phyloP scores from a whole-genome alignment of 2,888 invertebrate genomes.

The Hemistola chrysoprasaria region DNA sequence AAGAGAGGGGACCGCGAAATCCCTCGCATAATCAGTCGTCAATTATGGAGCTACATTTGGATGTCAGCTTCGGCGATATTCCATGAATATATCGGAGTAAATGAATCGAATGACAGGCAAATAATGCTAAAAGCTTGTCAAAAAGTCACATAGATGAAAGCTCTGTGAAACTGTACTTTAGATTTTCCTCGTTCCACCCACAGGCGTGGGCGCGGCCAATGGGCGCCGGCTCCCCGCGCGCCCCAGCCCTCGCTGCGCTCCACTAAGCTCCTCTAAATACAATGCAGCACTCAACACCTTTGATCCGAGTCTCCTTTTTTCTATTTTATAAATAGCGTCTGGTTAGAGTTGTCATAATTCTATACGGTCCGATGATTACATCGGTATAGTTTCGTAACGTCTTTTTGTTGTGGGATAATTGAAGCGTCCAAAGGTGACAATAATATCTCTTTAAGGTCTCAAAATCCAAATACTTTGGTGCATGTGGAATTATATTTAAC shows the following conservation, averaged over 20 bases:
- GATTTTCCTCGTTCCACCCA: conserved; percentile 70
- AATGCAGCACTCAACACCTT: conserved; percentile 36
- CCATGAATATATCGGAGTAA: conserved; percentile 36
- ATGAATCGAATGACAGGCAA: conserved; percentile 60
- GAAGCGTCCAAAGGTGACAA: background rate
- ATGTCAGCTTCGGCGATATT: conserved; percentile 39
- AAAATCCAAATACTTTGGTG: no score
- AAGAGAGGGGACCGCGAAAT: conserved; percentile 42
- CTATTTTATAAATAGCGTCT: conserved; percentile 28
- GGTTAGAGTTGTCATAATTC: conserved; percentile 32
- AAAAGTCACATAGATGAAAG: conserved; percentile 59
- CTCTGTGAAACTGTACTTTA: conserved; percentile 41
- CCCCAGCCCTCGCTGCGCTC: conserved; percentile 42
- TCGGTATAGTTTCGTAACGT: conserved; percentile 23
- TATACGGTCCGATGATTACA: conserved; percentile 25
- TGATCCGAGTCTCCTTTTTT: conserved; percentile 29
- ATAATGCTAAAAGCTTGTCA: conserved; percentile 77
- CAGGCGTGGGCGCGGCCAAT: conserved; percentile 71
- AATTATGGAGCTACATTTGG: conserved; percentile 43
- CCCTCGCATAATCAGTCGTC: conserved; percentile 60
- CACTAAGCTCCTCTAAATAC: conserved; percentile 47
- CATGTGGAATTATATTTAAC: no score
- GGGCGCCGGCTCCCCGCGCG: conserved; percentile 58
- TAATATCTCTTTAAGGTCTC: background rate
- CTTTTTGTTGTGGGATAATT: conserved; percentile 8